phyloP scores from a whole-genome alignment of 1,140 invertebrate species.

The Lordiphosa clarofinis region DNA sequence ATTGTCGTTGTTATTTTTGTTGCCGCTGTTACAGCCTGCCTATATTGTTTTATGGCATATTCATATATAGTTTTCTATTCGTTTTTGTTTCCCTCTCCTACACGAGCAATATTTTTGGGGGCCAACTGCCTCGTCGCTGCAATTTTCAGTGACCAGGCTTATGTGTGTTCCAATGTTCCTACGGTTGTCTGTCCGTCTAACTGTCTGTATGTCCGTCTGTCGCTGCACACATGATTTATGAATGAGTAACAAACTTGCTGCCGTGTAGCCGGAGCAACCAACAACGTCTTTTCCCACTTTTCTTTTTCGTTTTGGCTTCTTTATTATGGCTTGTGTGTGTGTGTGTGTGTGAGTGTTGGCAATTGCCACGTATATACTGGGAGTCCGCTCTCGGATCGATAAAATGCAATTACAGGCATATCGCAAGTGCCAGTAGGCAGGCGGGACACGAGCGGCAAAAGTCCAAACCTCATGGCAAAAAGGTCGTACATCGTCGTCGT shows the following conservation, averaged over 20 bases:
- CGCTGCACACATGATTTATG: conserved; percentile 75
- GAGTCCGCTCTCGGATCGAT: conserved; percentile 59
- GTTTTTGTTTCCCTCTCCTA: conserved; percentile 17
- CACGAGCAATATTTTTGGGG: conserved; percentile 50
- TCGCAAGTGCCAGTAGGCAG: conserved; percentile 72
- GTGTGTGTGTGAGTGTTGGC: conserved; percentile 44
- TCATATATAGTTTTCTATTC: conserved; percentile 61
- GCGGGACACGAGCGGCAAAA: conserved; percentile 3
- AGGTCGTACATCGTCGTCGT: conserved; percentile 61
- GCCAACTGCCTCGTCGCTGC: conserved; percentile 38
- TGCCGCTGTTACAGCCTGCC: conserved; percentile 43
- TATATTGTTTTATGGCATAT: conserved; percentile 77
- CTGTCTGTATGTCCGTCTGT: conserved; percentile 23
- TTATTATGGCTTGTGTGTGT: conserved; percentile 57
- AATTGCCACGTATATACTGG: conserved; percentile 54
- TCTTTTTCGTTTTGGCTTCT: conserved; percentile 40
- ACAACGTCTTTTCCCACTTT: conserved; percentile 63
- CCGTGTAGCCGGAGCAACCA: conserved; percentile 65
- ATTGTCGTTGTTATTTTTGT: conserved; percentile 25
- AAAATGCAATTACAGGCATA: conserved; percentile 78
- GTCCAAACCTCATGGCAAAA: conserved; percentile 60
- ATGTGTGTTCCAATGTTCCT: conserved; percentile 28
- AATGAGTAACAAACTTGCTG: conserved; percentile 77
- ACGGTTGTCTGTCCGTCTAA: conserved; percentile 38
- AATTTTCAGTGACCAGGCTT: conserved; percentile 70